A percentile compares a stretch with the other conserved stretches of the same genome.
Evolutionary conservation across 2,113 vertebrate species (phyloP).

Genomic region (Thoracochromis brauschi): DNA sequence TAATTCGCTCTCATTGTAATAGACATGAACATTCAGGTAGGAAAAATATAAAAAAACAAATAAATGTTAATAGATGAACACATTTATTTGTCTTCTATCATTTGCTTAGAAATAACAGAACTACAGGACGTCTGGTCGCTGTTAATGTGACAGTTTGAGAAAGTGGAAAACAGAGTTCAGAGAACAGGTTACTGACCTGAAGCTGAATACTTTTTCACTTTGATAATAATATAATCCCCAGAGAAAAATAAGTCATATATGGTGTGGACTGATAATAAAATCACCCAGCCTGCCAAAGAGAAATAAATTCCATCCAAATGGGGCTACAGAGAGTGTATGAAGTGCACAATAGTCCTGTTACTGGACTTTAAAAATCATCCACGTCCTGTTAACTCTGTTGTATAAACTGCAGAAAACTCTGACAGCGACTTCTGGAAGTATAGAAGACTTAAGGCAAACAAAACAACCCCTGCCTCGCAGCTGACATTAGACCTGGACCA

Average conservation of each 20-base stretch:
- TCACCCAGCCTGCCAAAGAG: fast-evolving
- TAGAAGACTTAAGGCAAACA: not conserved
- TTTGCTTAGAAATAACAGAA: not conserved
- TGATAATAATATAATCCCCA: not conserved
- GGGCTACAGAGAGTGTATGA: not conserved
- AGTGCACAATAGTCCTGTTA: not conserved
- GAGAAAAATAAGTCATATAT: not conserved
- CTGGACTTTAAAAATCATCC: not conserved
- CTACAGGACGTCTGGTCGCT: not conserved
- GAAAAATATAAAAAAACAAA: not conserved
- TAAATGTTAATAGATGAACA: not conserved
- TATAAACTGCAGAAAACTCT: not conserved
- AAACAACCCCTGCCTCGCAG: not conserved
- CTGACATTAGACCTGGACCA: not conserved
- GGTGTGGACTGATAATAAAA: not conserved
- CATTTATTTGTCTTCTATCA: not conserved
- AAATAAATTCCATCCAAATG: not conserved
- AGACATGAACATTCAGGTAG: fast-evolving
- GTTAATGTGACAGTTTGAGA: not conserved
- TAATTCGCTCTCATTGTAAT: fast-evolving
- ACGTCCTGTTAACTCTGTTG: not conserved
- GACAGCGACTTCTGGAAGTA: not conserved
- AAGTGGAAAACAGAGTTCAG: not conserved
- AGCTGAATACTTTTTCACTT: not conserved
- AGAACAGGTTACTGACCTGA: not conserved